phyloP scores from a whole-genome alignment of 2,888 invertebrate species.

The Zhuqinia jingwanae region DNA sequence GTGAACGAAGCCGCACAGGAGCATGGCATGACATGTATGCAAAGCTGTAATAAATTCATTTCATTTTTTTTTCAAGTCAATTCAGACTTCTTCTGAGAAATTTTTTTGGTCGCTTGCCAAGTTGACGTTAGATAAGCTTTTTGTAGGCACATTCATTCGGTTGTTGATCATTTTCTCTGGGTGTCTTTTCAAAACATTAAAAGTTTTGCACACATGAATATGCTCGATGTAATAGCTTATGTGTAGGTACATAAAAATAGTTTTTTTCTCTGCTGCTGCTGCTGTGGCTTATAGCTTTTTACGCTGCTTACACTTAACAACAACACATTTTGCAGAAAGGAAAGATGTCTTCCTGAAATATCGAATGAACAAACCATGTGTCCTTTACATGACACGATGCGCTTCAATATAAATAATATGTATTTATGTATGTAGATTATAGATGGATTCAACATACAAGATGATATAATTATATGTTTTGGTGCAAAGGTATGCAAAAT shows the following conservation, averaged over 20 bases:
- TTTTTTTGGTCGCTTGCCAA: slow-evolving; percentile 45
- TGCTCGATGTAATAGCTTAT: no score
- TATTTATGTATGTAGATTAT: no score
- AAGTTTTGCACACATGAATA: background rate
- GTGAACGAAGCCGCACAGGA: background rate
- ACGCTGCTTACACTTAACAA: no score
- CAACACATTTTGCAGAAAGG: no score
- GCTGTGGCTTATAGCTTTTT: no score
- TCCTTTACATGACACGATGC: background rate
- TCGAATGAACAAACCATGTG: background rate
- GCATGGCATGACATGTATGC: background rate
- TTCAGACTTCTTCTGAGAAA: background rate
- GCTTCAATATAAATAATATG: background rate
- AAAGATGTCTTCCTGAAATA: background rate
- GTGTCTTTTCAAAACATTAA: background rate
- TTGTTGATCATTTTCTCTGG: background rate
- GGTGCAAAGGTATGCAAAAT: no score
- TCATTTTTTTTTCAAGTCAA: background rate
- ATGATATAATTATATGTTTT: no score
- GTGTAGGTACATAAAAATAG: no score
- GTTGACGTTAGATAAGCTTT: slow-evolving; percentile 27
- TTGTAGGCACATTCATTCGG: no score
- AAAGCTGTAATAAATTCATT: slow-evolving; percentile 18
- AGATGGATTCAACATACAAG: no score
- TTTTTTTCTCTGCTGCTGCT: no score